Evolutionary conservation across 2,113 vertebrate genomes (phyloP), one percentile per base, ranked within the genome.

Genomic region (Ptyas mucosa): DNA sequence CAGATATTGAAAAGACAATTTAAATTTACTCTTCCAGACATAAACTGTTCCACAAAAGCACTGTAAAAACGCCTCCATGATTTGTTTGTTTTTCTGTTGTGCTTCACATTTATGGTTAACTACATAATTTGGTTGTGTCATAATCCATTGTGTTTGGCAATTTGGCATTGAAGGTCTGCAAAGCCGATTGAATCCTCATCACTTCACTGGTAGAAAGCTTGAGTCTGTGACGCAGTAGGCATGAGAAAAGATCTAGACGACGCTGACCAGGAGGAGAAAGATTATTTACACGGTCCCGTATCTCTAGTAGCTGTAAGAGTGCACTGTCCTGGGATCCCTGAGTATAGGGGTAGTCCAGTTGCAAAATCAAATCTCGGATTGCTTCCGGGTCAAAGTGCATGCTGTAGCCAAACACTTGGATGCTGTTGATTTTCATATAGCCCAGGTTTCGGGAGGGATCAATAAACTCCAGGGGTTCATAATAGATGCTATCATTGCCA

Each of bases 311-410:
- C 94, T 99, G 99, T 94, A 99, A 97, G 97, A 99, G 98, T 21
- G 99, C 99, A 0, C 98, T 99, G 96, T 99, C 99, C 97, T 99
- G 99, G 43, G 99, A 99, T 91, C 99, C 99, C 98, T 99, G 99
- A 92, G 99, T 99, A n/a, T 99, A 99, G 3, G 99, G 99, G 97
- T 99, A 99, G 97, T 99, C 99, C 97, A 99, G 97, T 96, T 99
- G 99, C 94, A 99, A 97, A 94, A 99, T 99, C 97, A 99, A 97
- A 96, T 99, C 99, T 87, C 99, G 98, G 55, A 99, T 99, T 0
- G 99, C 99, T 92, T 99, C 99, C 0, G 99, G 98, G 97, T 99
- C 99, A 51, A 99, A 99, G 97, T 99, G 99, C 99, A 99, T 99
- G 98, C 99, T 99, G 97, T 99, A 99, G 96, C 99, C 99, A 94